Evolutionary conservation across 1,140 invertebrate species (phyloP).

Genomic region (Bicyclus anynana): DNA sequence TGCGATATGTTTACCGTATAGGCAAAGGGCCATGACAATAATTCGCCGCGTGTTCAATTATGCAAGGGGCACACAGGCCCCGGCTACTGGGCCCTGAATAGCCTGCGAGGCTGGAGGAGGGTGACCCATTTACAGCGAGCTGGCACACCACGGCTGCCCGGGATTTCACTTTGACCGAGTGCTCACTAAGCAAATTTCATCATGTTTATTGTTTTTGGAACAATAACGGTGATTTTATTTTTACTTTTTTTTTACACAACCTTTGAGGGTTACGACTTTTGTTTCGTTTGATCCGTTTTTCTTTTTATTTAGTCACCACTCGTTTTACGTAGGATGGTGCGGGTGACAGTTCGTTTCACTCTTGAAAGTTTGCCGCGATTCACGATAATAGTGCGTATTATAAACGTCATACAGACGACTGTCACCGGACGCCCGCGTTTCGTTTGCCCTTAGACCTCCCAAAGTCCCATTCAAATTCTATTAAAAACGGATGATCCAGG

Average conservation of each 20-base stretch:
- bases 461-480: too few relatives aligned
- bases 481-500: too few relatives aligned
- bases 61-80: slow-evolving; percentile 60
- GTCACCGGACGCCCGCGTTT: too few relatives aligned
- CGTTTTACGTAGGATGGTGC: too few relatives aligned
- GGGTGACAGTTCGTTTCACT: too few relatives aligned
- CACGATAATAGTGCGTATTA: too few relatives aligned
- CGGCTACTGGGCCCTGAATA: slow-evolving; percentile 49
- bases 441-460: too few relatives aligned
- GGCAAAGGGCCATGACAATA: slow-evolving; percentile 54
- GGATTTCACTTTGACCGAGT: slow-evolving; percentile 48
- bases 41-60: slow-evolving; percentile 71
- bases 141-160: slow-evolving; percentile 46
- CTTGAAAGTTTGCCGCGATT: too few relatives aligned
- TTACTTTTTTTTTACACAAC: background rate
- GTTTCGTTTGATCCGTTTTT: background rate
- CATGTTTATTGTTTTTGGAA: slow-evolving; percentile 18
- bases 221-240: background rate
- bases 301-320: background rate
- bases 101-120: too few relatives aligned
- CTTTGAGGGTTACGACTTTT: background rate
- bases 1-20: too few relatives aligned
- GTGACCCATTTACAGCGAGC: slow-evolving; percentile 70
- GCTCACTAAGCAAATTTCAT: slow-evolving; percentile 38
- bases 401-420: too few relatives aligned